These are phyloP conservation scores for Achlya flavicornis DNA, from an alignment of 2,888 invertebrate species.

Conservation along the genomic window DNA sequence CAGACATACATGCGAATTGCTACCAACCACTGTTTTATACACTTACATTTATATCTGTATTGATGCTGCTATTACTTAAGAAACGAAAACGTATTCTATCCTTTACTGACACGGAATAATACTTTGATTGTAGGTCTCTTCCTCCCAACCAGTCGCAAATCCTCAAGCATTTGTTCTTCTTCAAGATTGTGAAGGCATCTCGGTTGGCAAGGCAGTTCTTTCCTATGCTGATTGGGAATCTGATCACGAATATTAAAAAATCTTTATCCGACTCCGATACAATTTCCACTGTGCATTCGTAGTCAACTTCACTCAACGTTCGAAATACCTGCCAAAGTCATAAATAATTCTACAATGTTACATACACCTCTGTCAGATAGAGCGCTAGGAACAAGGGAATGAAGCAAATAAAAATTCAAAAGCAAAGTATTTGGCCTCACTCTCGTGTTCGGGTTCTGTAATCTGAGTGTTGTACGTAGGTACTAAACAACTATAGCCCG, in stretches of 20 bases:
- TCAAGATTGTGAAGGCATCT: constrained; percentile 59
- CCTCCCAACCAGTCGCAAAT: constrained; percentile 54
- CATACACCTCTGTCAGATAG: too few species aligned
- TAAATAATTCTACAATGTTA: not conserved
- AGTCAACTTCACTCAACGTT: constrained; percentile 60
- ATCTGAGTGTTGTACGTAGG: too few species aligned
- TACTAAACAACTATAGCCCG: too few species aligned
- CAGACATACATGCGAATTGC: too few species aligned
- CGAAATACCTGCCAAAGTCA: constrained; percentile 58
- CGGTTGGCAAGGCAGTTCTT: constrained; percentile 55
- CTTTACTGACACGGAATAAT: constrained; percentile 51
- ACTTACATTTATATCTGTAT: constrained; percentile 67
- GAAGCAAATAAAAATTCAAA: too few species aligned
- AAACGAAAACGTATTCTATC: constrained; percentile 61
- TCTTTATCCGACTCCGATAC: constrained; percentile 41
- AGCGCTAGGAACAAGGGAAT: too few species aligned
- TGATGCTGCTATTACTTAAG: constrained; percentile 71
- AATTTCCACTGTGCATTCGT: constrained; percentile 66
- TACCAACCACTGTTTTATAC: too few species aligned
- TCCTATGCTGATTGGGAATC: constrained; percentile 56
- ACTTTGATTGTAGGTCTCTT: constrained; percentile 39
- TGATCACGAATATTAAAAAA: constrained; percentile 57
- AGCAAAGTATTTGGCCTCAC: too few species aligned
- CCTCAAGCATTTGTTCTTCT: constrained; percentile 50
- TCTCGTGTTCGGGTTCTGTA: too few species aligned